Conservation (phyloP, 1,140 invertebrate genomes). For the Dinoponera quadriceps region DNA sequence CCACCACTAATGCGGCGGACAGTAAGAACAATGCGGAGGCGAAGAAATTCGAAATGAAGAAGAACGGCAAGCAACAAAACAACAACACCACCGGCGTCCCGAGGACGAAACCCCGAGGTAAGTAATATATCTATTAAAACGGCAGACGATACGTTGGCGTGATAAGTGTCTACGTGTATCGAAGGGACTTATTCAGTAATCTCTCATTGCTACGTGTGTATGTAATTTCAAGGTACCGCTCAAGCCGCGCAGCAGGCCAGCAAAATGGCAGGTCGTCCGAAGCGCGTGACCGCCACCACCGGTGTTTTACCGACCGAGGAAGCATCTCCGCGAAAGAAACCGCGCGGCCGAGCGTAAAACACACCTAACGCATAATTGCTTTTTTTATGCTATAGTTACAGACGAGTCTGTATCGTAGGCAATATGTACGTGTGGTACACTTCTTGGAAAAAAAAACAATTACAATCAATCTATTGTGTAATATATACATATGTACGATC, state of each 20-base stretch:
- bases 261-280: constrained; percentile 77
- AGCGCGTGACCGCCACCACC: constrained; percentile 74
- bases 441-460: constrained; percentile 65
- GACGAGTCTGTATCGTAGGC: constrained; percentile 79
- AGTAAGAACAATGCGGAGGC: constrained; percentile 67
- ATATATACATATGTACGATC: constrained; percentile 71
- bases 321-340: constrained; percentile 78
- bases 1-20: constrained; percentile 37
- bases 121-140: constrained; percentile 12
- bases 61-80: constrained; percentile 69
- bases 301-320: constrained; percentile 72
- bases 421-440: constrained; percentile 79
- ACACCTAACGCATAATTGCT: constrained; percentile 64
- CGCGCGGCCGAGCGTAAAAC: constrained; percentile 81
- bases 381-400: constrained; percentile 73
- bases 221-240: constrained; percentile 68
- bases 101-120: constrained; percentile 76
- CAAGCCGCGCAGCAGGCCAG: constrained; percentile 71
- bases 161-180: not conserved
- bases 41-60: constrained; percentile 72
- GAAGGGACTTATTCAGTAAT: not conserved
- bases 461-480: constrained; percentile 72
- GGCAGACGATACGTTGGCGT: too few species aligned
- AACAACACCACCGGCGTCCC: constrained; percentile 69
- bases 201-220: not conserved